These are phyloP conservation scores for Atopsyche davidsoni DNA, from an alignment of 1,140 invertebrate genomes.

Conservation along the genomic window DNA sequence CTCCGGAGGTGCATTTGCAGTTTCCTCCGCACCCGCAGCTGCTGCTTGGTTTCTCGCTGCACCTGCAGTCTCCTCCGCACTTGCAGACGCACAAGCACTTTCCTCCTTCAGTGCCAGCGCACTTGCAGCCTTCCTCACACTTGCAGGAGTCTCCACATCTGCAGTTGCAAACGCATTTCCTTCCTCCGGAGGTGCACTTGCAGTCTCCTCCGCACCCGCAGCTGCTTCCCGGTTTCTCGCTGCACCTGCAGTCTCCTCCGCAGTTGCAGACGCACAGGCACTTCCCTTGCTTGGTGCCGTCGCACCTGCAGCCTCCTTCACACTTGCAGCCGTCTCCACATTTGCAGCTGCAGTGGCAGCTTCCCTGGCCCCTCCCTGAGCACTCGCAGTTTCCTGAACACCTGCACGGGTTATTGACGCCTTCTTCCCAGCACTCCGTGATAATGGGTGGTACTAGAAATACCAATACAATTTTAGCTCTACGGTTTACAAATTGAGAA, in stretches of 20 bases:
- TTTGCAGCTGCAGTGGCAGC: conserved; percentile 21
- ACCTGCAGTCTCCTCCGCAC: conserved; percentile 20
- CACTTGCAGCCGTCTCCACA: conserved; percentile 9
- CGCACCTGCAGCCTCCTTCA: conserved; percentile 4
- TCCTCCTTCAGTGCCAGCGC: conserved; percentile 7
- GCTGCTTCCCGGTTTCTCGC: conserved; percentile 4
- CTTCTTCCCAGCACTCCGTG: background rate
- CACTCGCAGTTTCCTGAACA: conserved; percentile 36
- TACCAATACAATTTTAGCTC: too few species aligned
- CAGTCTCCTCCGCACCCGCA: conserved; percentile 14
- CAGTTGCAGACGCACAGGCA: conserved; percentile 35
- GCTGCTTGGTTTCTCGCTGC: background rate
- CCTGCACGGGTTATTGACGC: conserved; percentile 28
- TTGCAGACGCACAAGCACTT: conserved; percentile 18
- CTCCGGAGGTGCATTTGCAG: conserved; percentile 24
- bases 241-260: conserved; percentile 34
- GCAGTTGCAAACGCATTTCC: conserved; percentile 33
- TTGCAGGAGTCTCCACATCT: conserved; percentile 35
- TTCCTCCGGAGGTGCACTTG: conserved; percentile 21
- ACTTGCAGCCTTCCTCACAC: conserved; percentile 26
- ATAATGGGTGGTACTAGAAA: too few species aligned
- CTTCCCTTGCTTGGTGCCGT: conserved; percentile 29
- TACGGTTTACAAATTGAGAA: too few species aligned
- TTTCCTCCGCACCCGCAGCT: conserved; percentile 6
- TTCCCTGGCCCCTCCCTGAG: conserved; percentile 9